These are phyloP conservation scores for Corythoichthys haematopterus DNA, from an alignment of 2,113 vertebrate genomes.

Conservation along the genomic window DNA sequence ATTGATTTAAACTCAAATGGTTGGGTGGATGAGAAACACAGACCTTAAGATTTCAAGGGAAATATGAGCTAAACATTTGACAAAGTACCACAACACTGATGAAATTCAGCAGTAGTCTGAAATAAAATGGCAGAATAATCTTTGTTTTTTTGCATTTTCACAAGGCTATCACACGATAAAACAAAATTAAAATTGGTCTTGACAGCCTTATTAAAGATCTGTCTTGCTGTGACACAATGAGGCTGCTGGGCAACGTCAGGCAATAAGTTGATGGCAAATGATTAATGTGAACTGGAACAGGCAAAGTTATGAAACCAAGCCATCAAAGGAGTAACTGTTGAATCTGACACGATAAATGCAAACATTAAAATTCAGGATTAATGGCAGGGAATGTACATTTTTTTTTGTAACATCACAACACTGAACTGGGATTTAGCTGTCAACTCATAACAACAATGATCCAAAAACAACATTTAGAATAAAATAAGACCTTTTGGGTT, in stretches of 20 bases:
- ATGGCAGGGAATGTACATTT: not conserved
- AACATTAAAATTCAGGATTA: not conserved
- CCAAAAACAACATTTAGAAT: constrained; percentile 10
- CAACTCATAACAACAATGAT: not conserved
- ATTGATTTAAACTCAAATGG: not conserved
- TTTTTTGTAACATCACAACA: not conserved
- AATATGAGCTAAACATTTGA: not conserved
- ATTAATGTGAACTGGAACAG: not conserved
- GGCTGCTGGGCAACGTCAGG: not conserved
- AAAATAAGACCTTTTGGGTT: constrained; percentile 5
- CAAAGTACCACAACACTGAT: not conserved
- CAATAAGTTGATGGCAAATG: not conserved
- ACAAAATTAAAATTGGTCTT: not conserved
- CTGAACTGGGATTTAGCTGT: not conserved
- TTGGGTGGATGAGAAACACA: not conserved
- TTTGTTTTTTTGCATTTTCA: not conserved
- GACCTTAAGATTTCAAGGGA: not conserved
- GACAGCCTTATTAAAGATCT: not conserved
- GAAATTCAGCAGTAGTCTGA: not conserved
- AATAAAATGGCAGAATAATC: not conserved
- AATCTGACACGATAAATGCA: not conserved
- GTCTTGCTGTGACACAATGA: not conserved
- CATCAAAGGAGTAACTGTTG: not conserved
- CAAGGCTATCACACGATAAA: not conserved
- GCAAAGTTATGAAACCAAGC: not conserved